Evolutionary conservation across 2,888 invertebrate genomes (phyloP), one percentile per base, ranked within the genome.

Genomic region (Tenodera sinensis): DNA sequence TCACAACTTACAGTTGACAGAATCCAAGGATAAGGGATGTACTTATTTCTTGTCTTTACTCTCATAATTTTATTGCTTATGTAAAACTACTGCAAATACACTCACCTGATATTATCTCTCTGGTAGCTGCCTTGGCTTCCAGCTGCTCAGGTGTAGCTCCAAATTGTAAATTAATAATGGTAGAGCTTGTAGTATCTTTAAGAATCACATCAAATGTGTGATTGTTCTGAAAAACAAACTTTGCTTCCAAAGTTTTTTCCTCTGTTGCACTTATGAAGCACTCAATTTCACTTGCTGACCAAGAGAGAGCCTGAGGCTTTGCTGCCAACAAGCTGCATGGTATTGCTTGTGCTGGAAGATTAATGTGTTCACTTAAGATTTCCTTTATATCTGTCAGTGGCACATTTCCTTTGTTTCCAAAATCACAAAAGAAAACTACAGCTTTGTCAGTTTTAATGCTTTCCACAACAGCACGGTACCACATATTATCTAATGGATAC

Each of bases 151-250:
- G 0, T 27, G 27, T 27, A n/a, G 88, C 87, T 71, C 90, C 85
- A 87, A 89, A 90, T 27, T 85, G 47, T 27, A 90, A 89, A 88
- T 90, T 90, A 34, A 90, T 54, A 6, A 83, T 34, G 3, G 7
- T 54, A 2, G 85, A 47, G 54, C 90, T 88, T 12, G 34, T 54
- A 88, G 84, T 90, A 71, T 90, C 90, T 14, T 92, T 90, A n/a
- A 91, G 42, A 0, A 91, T 28, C 84, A 93, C 91, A 28, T 92
- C 91, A 25, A 92, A 93, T 14, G 92, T 83, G 81, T 91, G 91
- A 83, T 92, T 91, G 15, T 92, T 91, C 87, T 92, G 90, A 0
- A 87, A 89, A 9, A 93, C 88, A 90, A 93, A 93, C 90, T 93
- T 92, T 1, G 91, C 92, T 89, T 93, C 92, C 28, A 93, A 89